Percentiles rank a stretch among this genome's conserved stretches.
Conservation (phyloP, 2,113 vertebrate genomes). For the Ariopsis seemanni region DNA sequence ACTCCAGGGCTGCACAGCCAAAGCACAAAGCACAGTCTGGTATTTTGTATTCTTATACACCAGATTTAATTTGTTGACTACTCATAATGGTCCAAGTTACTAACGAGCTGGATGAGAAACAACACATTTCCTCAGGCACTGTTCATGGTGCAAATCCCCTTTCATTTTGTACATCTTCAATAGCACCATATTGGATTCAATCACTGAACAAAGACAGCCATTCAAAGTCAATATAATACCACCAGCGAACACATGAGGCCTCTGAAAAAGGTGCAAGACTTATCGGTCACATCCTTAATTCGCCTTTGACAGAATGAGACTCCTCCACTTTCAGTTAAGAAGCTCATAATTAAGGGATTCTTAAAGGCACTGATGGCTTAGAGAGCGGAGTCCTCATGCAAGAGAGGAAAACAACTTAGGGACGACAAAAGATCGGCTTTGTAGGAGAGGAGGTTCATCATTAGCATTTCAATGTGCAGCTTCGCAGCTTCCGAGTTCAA, state of each 20-base stretch:
- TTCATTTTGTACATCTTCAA: not conserved
- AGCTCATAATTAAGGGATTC: conserved; percentile 44
- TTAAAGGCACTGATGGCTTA: conserved; percentile 38
- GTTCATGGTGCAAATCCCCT: not conserved
- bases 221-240: not conserved
- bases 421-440: conserved; percentile 49
- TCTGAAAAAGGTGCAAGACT: not conserved
- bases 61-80: not conserved
- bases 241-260: not conserved
- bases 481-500: conserved; percentile 37
- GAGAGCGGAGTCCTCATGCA: conserved; percentile 21
- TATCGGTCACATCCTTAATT: conserved; percentile 6
- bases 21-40: not conserved
- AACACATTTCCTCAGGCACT: not conserved
- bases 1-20: not conserved
- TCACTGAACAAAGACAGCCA: not conserved
- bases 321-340: conserved; percentile 33
- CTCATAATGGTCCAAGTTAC: not conserved
- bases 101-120: not conserved
- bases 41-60: not conserved
- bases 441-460: conserved; percentile 35
- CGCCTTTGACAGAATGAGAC: not conserved
- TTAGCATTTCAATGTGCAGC: conserved; percentile 61
- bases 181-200: not conserved
- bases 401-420: conserved; percentile 49